These are phyloP conservation scores for Papio anubis DNA, from an alignment of 2,113 vertebrate species.

Conservation along the genomic window DNA sequence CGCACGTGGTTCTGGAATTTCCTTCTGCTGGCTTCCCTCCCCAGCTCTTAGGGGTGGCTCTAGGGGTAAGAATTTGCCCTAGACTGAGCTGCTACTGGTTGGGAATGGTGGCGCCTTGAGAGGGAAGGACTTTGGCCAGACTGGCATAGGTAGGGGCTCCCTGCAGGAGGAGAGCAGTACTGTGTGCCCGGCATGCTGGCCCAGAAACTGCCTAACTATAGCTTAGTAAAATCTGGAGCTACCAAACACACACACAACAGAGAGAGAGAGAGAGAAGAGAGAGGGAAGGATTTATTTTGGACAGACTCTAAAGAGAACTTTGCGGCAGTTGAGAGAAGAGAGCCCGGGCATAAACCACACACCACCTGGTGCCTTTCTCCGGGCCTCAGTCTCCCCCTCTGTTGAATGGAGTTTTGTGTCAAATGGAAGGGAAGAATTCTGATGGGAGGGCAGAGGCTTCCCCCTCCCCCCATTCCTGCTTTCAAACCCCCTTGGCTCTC, in stretches of 20 bases:
- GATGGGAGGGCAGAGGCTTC: background rate
- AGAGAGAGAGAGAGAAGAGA: background rate
- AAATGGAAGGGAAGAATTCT: background rate
- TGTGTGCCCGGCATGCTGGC: background rate
- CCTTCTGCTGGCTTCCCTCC: background rate
- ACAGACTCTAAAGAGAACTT: background rate
- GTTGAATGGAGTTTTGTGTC: background rate
- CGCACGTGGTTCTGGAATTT: constrained; percentile 6
- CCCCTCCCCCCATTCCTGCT: background rate
- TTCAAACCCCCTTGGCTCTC: background rate
- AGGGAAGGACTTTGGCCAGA: constrained; percentile 17
- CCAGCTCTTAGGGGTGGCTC: background rate
- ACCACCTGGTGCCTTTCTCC: background rate
- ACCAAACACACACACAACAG: background rate
- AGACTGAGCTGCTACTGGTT: background rate
- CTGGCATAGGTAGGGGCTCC: background rate
- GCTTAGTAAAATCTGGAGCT: background rate
- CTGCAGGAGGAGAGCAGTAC: background rate
- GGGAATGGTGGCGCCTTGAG: background rate
- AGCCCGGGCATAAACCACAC: background rate
- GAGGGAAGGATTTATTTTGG: background rate
- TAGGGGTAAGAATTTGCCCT: background rate
- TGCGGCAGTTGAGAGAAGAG: background rate
- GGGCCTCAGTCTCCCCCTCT: background rate
- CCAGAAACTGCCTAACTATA: background rate